A percentile compares a stretch with the other conserved stretches of the same genome.
phyloP scores from a whole-genome alignment of 2,797 vertebrate species.

The Muscicapa striata region DNA sequence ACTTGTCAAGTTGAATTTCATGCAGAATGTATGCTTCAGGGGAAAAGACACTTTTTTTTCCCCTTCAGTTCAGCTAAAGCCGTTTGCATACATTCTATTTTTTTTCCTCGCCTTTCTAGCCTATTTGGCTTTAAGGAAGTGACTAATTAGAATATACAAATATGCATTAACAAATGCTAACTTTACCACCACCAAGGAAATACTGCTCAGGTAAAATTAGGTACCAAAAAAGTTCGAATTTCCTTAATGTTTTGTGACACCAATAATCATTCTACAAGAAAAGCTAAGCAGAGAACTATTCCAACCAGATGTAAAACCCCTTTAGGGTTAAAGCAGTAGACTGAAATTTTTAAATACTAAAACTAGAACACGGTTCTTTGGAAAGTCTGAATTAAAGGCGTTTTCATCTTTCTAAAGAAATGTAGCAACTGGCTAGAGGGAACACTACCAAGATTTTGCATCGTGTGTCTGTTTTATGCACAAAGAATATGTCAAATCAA shows the following conservation, averaged over 20 bases:
- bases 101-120: not conserved
- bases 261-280: not conserved
- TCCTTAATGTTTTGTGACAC: not conserved
- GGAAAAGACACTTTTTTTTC: not conserved
- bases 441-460: slow-evolving; percentile 1
- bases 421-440: not conserved
- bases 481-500: not conserved
- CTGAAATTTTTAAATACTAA: slow-evolving; percentile 28
- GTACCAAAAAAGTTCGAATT: not conserved
- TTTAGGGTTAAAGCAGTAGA: slow-evolving; percentile 10
- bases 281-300: not conserved
- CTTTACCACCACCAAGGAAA: not conserved
- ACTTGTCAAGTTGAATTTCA: slow-evolving; percentile 71
- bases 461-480: not conserved
- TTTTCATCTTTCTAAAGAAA: slow-evolving; percentile 37
- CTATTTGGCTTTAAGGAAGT: not conserved
- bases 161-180: not conserved
- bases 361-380: slow-evolving; percentile 34
- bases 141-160: not conserved
- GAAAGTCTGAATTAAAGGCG: slow-evolving; percentile 46
- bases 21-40: slow-evolving; percentile 45
- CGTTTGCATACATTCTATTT: slow-evolving; percentile 28
- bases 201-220: not conserved
- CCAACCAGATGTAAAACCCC: not conserved
- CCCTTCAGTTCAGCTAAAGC: slow-evolving; percentile 35